Conservation (phyloP, 2,888 invertebrate genomes). For the Drosophila nr. perissopoda region DNA sequence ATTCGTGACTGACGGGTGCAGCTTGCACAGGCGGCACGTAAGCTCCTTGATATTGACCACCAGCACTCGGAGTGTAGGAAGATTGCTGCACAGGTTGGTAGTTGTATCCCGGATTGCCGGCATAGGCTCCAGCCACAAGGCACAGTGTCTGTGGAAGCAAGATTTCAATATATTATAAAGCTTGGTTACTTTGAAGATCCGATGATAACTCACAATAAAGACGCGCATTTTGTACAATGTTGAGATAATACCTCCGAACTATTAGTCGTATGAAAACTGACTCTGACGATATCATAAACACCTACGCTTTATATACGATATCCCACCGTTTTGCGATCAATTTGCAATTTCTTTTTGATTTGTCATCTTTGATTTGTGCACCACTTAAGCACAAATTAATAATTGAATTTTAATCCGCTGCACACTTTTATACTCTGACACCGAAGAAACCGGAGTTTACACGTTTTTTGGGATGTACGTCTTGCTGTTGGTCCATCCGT, state of each 20-base stretch:
- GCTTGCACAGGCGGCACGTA: slow-evolving; percentile 39
- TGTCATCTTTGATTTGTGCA: slow-evolving; percentile 46
- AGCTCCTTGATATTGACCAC: slow-evolving; percentile 33
- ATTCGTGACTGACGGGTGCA: slow-evolving; percentile 19
- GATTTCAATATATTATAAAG: not conserved
- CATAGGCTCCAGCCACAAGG: slow-evolving; percentile 64
- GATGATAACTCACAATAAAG: slow-evolving; percentile 65
- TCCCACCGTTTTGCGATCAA: slow-evolving; percentile 19
- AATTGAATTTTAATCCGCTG: slow-evolving; percentile 32
- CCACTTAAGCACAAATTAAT: slow-evolving; percentile 44
- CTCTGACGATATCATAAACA: slow-evolving; percentile 50
- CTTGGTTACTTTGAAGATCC: not conserved
- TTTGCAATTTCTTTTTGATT: slow-evolving; percentile 39
- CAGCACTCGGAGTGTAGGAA: slow-evolving; percentile 43
- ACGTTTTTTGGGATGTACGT: not conserved
- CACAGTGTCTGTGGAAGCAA: slow-evolving; percentile 51
- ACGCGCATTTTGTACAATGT: slow-evolving; percentile 64
- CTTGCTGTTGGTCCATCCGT: not conserved
- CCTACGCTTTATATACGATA: slow-evolving; percentile 68
- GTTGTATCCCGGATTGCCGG: slow-evolving; percentile 71
- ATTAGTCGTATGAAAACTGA: slow-evolving; percentile 48
- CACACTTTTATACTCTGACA: slow-evolving; percentile 11
- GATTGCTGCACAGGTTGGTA: slow-evolving; percentile 70
- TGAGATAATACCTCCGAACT: slow-evolving; percentile 52
- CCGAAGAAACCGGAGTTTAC: not conserved